Base-by-base conservation (phyloP, 2,888 invertebrate genomes). In the Meandrusa payeni region DNA sequence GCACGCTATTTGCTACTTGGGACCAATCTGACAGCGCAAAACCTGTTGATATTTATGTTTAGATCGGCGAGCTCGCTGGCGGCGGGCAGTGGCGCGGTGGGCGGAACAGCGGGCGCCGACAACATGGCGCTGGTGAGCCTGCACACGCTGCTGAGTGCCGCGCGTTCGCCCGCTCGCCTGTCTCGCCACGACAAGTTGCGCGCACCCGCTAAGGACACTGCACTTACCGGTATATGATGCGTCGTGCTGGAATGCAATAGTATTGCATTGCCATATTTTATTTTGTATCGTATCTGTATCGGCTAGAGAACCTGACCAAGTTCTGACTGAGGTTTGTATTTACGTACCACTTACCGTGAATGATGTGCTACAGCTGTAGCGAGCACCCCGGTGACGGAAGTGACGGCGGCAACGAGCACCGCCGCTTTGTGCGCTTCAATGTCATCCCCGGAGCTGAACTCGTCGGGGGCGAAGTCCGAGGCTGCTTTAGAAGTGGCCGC, bases 381-480 rank as follows among this genome's bases (percentile, higher is more conserved):
- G 1, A 78, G 76, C 52, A 68, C 62, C 2, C 79, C 83, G 0
- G 68, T 61, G 41, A 53, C 71, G 1, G 81, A 76, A 28, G 53
- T 60, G 7, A 55, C 55, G 32, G 37, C 57, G 1, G 39, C 58
- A n/a, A 51, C 51, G 23, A 49, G 52, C 7, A 64, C 51, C 53
- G 60, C 53, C 10, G 66, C 56, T 15, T 63, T 89, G 7, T 75
- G 78, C 47, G 60, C 83, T 19, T 89, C 89, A 1, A 57, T 79
- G 17, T 89, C 89, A 34, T 89, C 89, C 1, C 89, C 89, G 3
- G 88, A 88, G 61, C 69, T 89, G 46, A 63, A 66, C 50, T 66
- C 61, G 28, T 41, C 47, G 22, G 46, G 47, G 13, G 52, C 46
- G 43, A 40, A 27, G 32, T 49, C 47, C 39, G 53, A 48, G 24